Conservation (phyloP, 2,113 vertebrate genomes). For the Pongo abelii region DNA sequence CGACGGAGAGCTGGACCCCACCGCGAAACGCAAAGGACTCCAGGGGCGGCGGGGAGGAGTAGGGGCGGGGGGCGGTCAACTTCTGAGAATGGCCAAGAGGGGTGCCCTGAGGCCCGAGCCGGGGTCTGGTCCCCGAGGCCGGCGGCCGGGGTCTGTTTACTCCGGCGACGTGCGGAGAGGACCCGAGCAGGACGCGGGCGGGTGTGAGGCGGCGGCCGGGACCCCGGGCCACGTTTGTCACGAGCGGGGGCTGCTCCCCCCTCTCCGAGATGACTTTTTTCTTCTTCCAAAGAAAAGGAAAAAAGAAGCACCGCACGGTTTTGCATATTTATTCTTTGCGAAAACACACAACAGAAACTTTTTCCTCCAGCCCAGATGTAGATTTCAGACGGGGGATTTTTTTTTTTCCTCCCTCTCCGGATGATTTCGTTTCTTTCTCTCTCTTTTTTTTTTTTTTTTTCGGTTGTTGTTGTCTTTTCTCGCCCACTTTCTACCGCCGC, state of each 20-base stretch:
- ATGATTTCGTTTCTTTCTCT: not conserved
- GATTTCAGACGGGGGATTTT: constrained; percentile 28
- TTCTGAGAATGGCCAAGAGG: constrained; percentile 13
- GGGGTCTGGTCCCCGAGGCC: not conserved
- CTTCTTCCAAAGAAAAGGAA: constrained; percentile 49
- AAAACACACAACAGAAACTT: constrained; percentile 80
- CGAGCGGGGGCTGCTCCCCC: not conserved
- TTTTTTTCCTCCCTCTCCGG: not conserved
- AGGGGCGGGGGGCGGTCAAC: constrained; percentile 28
- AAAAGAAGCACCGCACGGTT: constrained; percentile 50
- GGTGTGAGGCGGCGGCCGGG: not conserved
- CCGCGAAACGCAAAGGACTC: not conserved
- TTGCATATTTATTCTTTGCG: constrained; percentile 63
- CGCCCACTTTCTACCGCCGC: constrained; percentile 47
- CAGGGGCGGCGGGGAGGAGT: not conserved
- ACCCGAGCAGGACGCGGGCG: not conserved
- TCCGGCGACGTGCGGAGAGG: not conserved
- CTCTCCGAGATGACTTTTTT: constrained; percentile 37
- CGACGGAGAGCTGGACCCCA: not conserved
- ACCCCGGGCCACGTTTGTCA: constrained; percentile 45
- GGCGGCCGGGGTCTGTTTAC: constrained; percentile 51
- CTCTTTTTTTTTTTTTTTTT: not conserved
- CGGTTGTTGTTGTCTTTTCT: not conserved
- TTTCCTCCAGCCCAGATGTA: constrained; percentile 64
- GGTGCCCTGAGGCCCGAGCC: not conserved